These are phyloP conservation scores for Cheumatopsyche charites DNA, from an alignment of 1,140 invertebrate species.

Conservation along the genomic window DNA sequence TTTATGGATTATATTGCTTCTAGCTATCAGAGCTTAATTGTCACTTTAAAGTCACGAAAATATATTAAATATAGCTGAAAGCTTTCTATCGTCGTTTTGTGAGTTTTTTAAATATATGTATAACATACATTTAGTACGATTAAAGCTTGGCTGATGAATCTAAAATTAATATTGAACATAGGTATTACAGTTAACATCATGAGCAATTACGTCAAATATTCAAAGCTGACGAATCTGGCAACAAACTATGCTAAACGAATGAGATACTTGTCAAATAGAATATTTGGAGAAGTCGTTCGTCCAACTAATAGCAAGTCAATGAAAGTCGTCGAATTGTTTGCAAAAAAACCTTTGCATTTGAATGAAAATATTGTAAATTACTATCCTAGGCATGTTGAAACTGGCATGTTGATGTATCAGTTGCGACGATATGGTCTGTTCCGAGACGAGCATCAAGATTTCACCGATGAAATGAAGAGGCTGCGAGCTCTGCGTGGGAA, in stretches of 20 bases:
- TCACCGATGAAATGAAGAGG: conserved; percentile 86
- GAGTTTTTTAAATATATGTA: too few species aligned
- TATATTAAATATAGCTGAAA: too few species aligned
- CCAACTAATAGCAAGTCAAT: conserved; percentile 75
- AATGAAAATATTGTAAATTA: conserved; percentile 78
- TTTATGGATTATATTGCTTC: too few species aligned
- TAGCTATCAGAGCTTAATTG: too few species aligned
- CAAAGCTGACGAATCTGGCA: conserved; percentile 68
- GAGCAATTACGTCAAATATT: conserved; percentile 68
- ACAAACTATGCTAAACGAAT: conserved; percentile 85
- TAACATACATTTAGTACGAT: too few species aligned
- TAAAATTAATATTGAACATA: background rate
- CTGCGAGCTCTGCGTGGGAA: conserved; percentile 81
- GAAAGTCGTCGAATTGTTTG: conserved; percentile 84
- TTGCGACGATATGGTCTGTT: conserved; percentile 80
- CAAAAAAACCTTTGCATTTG: conserved; percentile 75
- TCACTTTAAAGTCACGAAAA: too few species aligned
- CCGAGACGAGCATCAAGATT: conserved; percentile 91
- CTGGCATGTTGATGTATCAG: conserved; percentile 70
- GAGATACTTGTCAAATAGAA: conserved; percentile 83
- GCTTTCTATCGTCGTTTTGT: too few species aligned
- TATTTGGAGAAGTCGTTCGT: conserved; percentile 87
- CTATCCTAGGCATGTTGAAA: conserved; percentile 86
- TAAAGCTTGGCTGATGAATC: too few species aligned
- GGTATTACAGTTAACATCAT: conserved; percentile 20